Evolutionary conservation across 2,888 invertebrate species (phyloP), one percentile per base, ranked within the genome.

Genomic region (Cantharis rustica): DNA sequence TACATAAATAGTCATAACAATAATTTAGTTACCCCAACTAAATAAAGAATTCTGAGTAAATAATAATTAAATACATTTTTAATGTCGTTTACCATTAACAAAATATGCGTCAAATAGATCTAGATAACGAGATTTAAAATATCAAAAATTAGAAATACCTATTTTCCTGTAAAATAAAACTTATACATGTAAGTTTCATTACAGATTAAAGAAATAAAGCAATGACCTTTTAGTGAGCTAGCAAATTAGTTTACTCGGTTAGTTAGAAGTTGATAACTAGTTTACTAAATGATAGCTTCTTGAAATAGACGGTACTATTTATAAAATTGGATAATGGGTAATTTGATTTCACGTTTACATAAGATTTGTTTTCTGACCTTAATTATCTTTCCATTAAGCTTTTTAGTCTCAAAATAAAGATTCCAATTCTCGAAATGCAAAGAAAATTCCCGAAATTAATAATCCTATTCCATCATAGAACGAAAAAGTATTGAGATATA

Each of bases 241-340:
- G 73, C 69, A 73, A 73, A 73, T 73, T 73, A 68, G 69, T 62
- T 73, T 63, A 68, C 68, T 73, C 73, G 69, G 73, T 73, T 73
- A 73, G 69, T 73, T 73, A 16, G 61, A 68, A 73, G 69, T 73
- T 73, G 68, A 73, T 73, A 73, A 73, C 73, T 73, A 73, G 73
- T 73, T 73, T 73, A 73, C 73, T 69, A 68, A 17, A 73, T 68
- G 61, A 73, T 62, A 23, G 23, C 73, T 64, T 20, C 17, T 64
- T 64, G 20, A 64, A 64, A 64, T 64, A 64, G 20, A 64, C 64
- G 64, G 20, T 23, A 47, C 47, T n/a, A 47, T 47, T 47, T 47
- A 47, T 47, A 47, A 47, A 47, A 47, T 47, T 47, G n/a, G 47
- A 47, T 47, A 47, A 47, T 47, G n/a, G 47, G n/a, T 47, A 47